Evolutionary conservation across 2,113 vertebrate genomes (phyloP).

Genomic region (Nipponia nippon): DNA sequence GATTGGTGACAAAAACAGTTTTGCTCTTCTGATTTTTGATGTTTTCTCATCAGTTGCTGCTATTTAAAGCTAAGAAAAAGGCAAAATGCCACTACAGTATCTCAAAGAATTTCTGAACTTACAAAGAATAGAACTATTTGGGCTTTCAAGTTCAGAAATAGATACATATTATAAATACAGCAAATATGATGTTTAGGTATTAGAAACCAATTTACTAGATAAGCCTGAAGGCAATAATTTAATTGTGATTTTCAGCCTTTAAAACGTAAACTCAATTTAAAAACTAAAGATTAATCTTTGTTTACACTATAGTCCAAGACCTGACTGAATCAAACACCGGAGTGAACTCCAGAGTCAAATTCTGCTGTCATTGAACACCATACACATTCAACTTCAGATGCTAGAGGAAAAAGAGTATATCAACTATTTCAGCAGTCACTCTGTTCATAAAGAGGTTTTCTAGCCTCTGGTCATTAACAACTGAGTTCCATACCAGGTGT

Average conservation of each 20-base stretch:
- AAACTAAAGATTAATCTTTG: background rate
- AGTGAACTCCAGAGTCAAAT: background rate
- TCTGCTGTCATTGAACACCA: background rate
- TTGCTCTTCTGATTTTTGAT: background rate
- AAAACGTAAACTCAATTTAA: background rate
- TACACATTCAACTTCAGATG: background rate
- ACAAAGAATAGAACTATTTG: background rate
- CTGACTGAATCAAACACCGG: background rate
- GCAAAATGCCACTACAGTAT: background rate
- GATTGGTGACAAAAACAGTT: background rate
- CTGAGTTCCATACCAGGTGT: background rate
- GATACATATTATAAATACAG: background rate
- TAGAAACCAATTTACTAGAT: background rate
- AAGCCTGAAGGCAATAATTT: background rate
- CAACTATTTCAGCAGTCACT: background rate
- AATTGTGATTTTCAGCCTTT: background rate
- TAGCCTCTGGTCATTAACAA: background rate
- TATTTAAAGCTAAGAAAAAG: conserved; percentile 11
- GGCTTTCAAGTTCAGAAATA: background rate
- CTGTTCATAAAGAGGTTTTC: background rate
- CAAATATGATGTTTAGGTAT: background rate
- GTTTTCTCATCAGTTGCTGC: background rate
- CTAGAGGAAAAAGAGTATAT: background rate
- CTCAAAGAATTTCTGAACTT: background rate
- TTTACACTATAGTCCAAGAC: background rate